phyloP scores from a whole-genome alignment of 92 coral and sea anemone species.

The Epizoanthus fatuus region DNA sequence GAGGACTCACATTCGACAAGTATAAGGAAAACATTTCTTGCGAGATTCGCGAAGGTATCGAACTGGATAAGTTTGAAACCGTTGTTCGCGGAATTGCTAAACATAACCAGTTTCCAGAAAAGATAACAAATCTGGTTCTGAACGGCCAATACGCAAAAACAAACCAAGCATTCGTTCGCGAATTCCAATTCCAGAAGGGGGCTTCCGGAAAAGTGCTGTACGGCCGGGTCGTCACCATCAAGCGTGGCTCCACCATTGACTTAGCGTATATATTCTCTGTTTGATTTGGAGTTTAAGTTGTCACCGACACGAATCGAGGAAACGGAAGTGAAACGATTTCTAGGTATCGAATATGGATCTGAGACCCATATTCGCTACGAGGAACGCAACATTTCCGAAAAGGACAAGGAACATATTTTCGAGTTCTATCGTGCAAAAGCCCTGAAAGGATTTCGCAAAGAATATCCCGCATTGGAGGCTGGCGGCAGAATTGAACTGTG shows the following conservation, averaged over 20 bases:
- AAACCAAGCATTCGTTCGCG: constrained; percentile 26
- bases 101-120: constrained; percentile 34
- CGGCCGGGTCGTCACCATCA: constrained; percentile 34
- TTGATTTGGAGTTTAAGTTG: constrained; percentile 55
- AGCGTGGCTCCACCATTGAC: constrained; percentile 51
- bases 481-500: no score
- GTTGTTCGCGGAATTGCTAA: constrained; percentile 16
- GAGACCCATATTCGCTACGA: constrained; percentile 27
- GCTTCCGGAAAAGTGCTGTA: constrained; percentile 37
- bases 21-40: not conserved
- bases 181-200: constrained; percentile 51
- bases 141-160: constrained; percentile 39
- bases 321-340: constrained; percentile 5
- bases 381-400: constrained; percentile 19
- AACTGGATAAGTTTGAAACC: not conserved
- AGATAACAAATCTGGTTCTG: constrained; percentile 3
- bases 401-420: not conserved
- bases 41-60: not conserved
- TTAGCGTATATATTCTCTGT: constrained; percentile 58
- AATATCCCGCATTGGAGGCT: no score
- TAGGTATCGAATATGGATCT: constrained; percentile 10
- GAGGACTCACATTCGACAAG: no score
- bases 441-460: no score
- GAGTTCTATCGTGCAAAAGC: no score
- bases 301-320: constrained; percentile 46